Evolutionary conservation across 2,888 invertebrate species (phyloP).

Genomic region (Scrobipalpa costella): DNA sequence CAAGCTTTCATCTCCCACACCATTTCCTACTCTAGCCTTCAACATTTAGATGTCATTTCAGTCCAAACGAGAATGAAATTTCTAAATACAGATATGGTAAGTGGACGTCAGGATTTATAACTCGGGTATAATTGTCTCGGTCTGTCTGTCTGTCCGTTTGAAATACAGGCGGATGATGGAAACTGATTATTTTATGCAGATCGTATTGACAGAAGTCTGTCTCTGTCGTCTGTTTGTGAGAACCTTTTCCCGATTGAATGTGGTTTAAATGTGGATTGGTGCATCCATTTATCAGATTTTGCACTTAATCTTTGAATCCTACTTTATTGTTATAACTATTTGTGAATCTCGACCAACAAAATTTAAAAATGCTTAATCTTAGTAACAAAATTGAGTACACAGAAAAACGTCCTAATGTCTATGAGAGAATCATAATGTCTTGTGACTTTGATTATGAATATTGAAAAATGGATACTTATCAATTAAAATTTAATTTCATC

Average conservation of each 20-base stretch:
- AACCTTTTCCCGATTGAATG: slow-evolving; percentile 20
- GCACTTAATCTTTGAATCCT: neutral
- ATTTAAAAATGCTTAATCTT: no score
- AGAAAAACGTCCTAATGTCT: no score
- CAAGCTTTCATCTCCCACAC: neutral
- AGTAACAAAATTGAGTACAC: no score
- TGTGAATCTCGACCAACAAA: no score
- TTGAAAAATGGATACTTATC: no score
- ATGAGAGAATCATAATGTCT: no score
- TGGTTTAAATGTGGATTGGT: neutral
- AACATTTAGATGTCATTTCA: slow-evolving; percentile 4
- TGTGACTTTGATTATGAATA: no score
- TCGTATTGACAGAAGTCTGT: slow-evolving; percentile 28
- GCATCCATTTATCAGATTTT: neutral
- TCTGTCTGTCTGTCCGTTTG: slow-evolving; percentile 39
- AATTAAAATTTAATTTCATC: no score
- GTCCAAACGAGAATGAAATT: neutral
- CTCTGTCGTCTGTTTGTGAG: slow-evolving; percentile 15
- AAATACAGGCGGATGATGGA: slow-evolving; percentile 32
- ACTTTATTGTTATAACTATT: no score
- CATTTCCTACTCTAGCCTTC: slow-evolving; percentile 3
- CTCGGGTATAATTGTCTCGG: slow-evolving; percentile 53
- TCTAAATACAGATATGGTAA: slow-evolving; percentile 47
- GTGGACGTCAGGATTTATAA: slow-evolving; percentile 54
- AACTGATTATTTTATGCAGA: slow-evolving; percentile 38